Evolutionary conservation across 2,113 vertebrate genomes (phyloP).

Genomic region (Pardalotus punctatus): DNA sequence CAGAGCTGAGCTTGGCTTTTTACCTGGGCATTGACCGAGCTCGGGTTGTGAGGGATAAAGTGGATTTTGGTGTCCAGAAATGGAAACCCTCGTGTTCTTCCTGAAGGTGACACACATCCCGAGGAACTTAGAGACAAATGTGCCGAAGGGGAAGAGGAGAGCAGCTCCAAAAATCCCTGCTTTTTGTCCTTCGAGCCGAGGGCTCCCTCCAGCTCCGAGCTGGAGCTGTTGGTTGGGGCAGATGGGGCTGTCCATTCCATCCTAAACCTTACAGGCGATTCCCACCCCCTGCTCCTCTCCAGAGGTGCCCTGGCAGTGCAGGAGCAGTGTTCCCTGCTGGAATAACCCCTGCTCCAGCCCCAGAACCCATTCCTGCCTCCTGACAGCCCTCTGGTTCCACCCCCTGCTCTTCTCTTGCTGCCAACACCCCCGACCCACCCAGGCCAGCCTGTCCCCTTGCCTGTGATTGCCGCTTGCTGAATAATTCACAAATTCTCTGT

Average conservation of each 20-base stretch:
- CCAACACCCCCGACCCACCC: fast-evolving
- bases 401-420: neutral
- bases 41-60: neutral
- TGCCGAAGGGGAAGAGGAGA: neutral
- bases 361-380: neutral
- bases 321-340: neutral
- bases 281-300: neutral
- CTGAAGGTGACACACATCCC: neutral
- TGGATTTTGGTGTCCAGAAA: neutral
- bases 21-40: neutral
- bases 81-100: neutral
- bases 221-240: neutral
- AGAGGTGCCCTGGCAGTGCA: neutral
- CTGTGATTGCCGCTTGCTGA: neutral
- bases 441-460: neutral
- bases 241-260: neutral
- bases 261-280: neutral
- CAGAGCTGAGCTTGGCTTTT: neutral
- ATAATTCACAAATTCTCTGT: neutral
- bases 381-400: neutral
- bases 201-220: neutral
- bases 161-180: neutral
- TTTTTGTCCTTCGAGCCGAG: neutral
- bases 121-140: neutral
- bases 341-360: neutral